These are phyloP conservation scores for Dichetophora obliterata DNA, from an alignment of 2,888 invertebrate genomes.

Conservation along the genomic window DNA sequence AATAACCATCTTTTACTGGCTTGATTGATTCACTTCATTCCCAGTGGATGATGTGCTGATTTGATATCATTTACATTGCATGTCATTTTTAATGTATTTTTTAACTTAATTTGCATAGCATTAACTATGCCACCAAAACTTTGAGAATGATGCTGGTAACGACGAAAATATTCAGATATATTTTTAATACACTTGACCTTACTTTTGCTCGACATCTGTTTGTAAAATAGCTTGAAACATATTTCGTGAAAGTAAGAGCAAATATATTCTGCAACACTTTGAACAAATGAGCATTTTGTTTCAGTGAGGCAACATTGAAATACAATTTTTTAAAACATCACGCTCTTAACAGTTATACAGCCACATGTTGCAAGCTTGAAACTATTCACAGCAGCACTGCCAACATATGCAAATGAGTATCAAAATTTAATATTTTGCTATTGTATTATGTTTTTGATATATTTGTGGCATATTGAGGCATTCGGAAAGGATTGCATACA, in stretches of 20 bases:
- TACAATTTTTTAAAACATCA: too few species aligned
- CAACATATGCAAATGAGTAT: not conserved
- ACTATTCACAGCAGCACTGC: not conserved
- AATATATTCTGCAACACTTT: too few species aligned
- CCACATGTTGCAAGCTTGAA: not conserved
- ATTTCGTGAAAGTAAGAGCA: too few species aligned
- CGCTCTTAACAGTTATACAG: not conserved
- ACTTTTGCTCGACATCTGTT: not conserved
- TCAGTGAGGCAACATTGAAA: too few species aligned
- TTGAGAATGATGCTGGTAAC: too few species aligned
- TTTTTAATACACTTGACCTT: not conserved
- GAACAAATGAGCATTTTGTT: too few species aligned
- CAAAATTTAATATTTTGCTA: not conserved
- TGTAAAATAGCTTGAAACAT: too few species aligned
- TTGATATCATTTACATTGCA: constrained; percentile 38
- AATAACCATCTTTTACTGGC: constrained; percentile 43
- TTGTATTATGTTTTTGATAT: not conserved
- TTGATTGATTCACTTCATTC: not conserved
- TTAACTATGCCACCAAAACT: not conserved
- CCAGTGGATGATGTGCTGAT: constrained; percentile 44
- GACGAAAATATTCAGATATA: too few species aligned
- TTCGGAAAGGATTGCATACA: not conserved
- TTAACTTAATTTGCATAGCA: too few species aligned
- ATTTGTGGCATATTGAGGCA: not conserved
- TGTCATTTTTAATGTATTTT: not conserved